Evolutionary conservation across 2,888 invertebrate genomes (phyloP), one percentile per base, ranked within the genome.

Genomic region (Tromatobia lineatoria): DNA sequence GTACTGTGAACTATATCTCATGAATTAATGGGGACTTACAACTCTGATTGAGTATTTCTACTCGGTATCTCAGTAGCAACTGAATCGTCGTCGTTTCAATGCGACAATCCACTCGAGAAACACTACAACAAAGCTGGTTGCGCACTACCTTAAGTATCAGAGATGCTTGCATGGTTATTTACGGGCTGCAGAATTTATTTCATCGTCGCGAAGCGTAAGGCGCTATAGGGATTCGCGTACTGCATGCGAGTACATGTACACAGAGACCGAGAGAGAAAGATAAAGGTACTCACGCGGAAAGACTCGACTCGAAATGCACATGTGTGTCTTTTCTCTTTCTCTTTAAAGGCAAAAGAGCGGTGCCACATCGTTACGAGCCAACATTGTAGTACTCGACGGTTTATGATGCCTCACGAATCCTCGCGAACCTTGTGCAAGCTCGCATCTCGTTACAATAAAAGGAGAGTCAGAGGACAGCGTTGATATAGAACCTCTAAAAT

Each of bases 351-450:
- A 47, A 38, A 66, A 77, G 70, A 73, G 61, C 23, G 67, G 71
- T 57, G 45, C 29, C 11, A 23, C 59, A 67, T 77, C 73, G 73
- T 82, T 73, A 59, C 42, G 34, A 20, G 20, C 18, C 64, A 80
- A 42, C 70, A 76, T 64, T 71, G 59, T 59, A 52, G 73, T 59
- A 25, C 67, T 38, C 29, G 52, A 67, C 50, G 66, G 64, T 81
- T 81, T 81, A 76, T 50, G 77, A 82, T 59, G 50, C 50, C 54
- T 73, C 47, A 50, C 66, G 69, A 69, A 82, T 25, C 77, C n/a
- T 73, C 50, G 50, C 18, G 25, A 34, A 66, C 54, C 20, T 77
- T 54, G 25, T 25, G 79, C 52, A 34, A 70, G 54, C 52, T 52
- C 47, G 18, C 52, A 64, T 25, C 20, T 8, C 61, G 18, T n/a